Evolutionary conservation across 1,140 invertebrate genomes (phyloP), one percentile per base, ranked within the genome.

Genomic region (Aphaenogaster rudis): DNA sequence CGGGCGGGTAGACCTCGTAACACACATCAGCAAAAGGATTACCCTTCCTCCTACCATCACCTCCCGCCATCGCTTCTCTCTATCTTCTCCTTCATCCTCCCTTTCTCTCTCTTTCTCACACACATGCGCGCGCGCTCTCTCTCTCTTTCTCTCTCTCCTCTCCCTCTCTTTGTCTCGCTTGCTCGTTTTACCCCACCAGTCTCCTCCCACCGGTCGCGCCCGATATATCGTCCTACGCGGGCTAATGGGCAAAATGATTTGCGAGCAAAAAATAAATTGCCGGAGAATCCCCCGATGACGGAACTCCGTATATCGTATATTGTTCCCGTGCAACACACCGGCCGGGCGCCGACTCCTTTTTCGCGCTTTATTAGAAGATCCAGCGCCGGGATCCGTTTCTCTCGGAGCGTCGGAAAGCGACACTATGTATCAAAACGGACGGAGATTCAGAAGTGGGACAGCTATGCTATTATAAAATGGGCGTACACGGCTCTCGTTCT

Each of bases 231-330:
- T 86, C 84, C 91, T 89, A 91, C 88, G 91, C 90, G 86, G 91
- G 89, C 92, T 94, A 94, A 94, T 94, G 93, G 91, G 88, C 91
- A 93, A 93, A 95, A 95, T 94, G 93, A 95, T 94, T 95, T 95
- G 93, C 93, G 92, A 93, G 92, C 91, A 91, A 93, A 94, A 94
- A 92, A 91, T 91, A 92, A 91, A 94, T 94, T 92, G 78, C 82
- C 59, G 88, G 79, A 89, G 81, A 90, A 91, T 91, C 84, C 88
- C 63, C 81, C 86, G 81, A 74, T 92, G 90, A 90, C 88, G 90
- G 86, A 92, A 92, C 90, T 81, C 66, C 45, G 39, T 85, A 63
- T 63, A 61, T 71, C 48, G 72, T 28, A 79, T 72, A 86, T 88
- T 45, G 88, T 69, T 52, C 42, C 11, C 63, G 33, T 21, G 52